phyloP scores from a whole-genome alignment of 1,140 invertebrate genomes.

The Cylas formicarius region DNA sequence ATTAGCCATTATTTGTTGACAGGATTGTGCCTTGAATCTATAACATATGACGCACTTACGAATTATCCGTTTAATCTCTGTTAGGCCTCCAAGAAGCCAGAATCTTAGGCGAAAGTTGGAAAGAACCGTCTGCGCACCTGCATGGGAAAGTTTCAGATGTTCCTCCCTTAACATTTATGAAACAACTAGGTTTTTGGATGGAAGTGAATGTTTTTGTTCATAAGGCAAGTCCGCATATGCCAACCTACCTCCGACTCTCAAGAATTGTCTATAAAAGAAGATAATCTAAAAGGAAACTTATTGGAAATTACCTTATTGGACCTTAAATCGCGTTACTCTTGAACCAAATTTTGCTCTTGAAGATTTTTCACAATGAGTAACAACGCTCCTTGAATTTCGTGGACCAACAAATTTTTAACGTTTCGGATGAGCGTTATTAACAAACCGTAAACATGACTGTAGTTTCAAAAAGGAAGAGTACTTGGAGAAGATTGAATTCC shows the following conservation, averaged over 20 bases:
- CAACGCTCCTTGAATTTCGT: conserved; percentile 4
- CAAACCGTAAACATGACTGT: conserved; percentile 1
- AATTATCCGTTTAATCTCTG: conserved; percentile 8
- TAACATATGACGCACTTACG: conserved; percentile 16
- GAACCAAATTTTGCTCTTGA: neutral
- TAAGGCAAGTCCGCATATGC: conserved; percentile 20
- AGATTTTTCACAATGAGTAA: neutral
- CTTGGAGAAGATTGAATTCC: neutral
- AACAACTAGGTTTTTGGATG: conserved; percentile 9
- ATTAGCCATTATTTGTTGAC: conserved; percentile 17
- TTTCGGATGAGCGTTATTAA: neutral
- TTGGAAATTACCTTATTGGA: conserved; percentile 6
- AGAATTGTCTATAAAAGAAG: conserved; percentile 20
- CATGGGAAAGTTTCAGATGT: conserved; percentile 15
- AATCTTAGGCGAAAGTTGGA: conserved; percentile 11
- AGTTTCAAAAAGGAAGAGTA: neutral
- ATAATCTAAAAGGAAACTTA: conserved; percentile 3
- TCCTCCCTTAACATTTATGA: conserved; percentile 10
- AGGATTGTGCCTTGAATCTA: neutral
- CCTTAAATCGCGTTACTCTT: conserved; percentile 3
- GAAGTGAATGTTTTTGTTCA: conserved; percentile 20
- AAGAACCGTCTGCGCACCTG: conserved; percentile 12
- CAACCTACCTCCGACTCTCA: conserved; percentile 31
- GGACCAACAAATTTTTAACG: neutral
- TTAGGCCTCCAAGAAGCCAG: conserved; percentile 14